Evolutionary conservation across 92 coral and sea anemone species (phyloP).

Genomic region (Pocillopora grandis): DNA sequence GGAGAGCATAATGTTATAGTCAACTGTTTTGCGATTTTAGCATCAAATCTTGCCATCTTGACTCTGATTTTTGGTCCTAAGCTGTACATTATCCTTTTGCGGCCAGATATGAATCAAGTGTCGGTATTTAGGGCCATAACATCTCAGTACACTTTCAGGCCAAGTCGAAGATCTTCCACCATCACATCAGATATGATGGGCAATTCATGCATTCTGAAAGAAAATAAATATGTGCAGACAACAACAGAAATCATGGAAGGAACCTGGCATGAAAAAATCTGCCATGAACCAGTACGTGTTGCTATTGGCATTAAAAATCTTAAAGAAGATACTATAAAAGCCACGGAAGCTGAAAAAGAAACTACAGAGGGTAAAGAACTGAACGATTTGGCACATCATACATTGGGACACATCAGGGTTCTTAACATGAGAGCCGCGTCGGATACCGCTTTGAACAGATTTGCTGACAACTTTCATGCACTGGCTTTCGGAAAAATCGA

Average conservation of each 20-base stretch:
- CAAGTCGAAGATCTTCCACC: slow-evolving; percentile 32
- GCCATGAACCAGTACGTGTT: not conserved
- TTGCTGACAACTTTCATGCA: not conserved
- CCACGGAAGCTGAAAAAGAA: not conserved
- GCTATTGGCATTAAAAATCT: not conserved
- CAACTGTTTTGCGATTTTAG: slow-evolving; percentile 60
- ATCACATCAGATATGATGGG: slow-evolving; percentile 25
- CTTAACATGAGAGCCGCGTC: slow-evolving; percentile 12
- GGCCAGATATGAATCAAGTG: slow-evolving; percentile 52
- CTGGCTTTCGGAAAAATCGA: not conserved
- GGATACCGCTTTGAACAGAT: slow-evolving; percentile 10
- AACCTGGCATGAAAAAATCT: not conserved
- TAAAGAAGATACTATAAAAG: not conserved
- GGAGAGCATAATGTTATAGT: slow-evolving; percentile 58
- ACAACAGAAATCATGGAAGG: not conserved
- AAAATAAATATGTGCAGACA: slow-evolving; percentile 26
- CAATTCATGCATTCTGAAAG: slow-evolving; percentile 18
- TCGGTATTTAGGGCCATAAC: slow-evolving; percentile 40
- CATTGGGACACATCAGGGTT: not conserved
- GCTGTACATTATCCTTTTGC: slow-evolving; percentile 55
- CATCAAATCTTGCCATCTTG: slow-evolving; percentile 58
- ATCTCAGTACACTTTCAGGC: slow-evolving; percentile 32
- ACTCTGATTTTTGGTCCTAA: slow-evolving; percentile 72
- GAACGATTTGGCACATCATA: not conserved
- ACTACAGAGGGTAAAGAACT: not conserved